Conservation (phyloP, 2,797 vertebrate species). For the Neomorphus geoffroyi region DNA sequence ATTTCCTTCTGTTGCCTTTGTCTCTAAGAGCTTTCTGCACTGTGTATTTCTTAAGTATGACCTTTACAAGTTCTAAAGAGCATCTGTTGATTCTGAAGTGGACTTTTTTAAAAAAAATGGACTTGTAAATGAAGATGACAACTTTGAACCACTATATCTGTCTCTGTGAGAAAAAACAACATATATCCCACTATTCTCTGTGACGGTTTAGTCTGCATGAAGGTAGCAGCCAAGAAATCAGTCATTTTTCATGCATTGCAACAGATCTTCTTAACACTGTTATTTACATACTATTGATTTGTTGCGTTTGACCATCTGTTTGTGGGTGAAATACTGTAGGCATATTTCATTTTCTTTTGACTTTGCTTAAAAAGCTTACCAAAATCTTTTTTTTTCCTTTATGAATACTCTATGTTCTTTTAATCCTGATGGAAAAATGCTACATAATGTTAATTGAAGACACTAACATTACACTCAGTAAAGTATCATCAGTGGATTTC, state of each 20-base stretch:
- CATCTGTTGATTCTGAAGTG: not conserved
- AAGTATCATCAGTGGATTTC: not conserved
- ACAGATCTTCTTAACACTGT: slow-evolving; percentile 46
- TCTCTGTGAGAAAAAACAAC: slow-evolving; percentile 26
- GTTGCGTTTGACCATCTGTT: slow-evolving; percentile 74
- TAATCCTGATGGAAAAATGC: not conserved
- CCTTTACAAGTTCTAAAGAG: not conserved
- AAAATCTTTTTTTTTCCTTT: not conserved
- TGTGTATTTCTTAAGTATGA: not conserved
- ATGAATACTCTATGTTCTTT: not conserved
- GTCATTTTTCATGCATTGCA: slow-evolving; percentile 53
- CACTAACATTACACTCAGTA: not conserved
- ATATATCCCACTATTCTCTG: slow-evolving; percentile 35
- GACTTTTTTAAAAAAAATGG: not conserved
- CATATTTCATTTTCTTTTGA: slow-evolving; percentile 41
- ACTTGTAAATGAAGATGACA: slow-evolving; percentile 39
- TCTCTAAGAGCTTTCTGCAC: not conserved
- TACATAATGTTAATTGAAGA: not conserved
- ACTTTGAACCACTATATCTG: slow-evolving; percentile 15
- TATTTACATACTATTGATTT: slow-evolving; percentile 76
- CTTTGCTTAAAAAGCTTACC: slow-evolving; percentile 52
- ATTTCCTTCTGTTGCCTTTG: not conserved
- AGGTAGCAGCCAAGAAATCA: slow-evolving; percentile 55
- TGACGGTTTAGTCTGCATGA: slow-evolving; percentile 19
- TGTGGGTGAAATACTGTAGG: slow-evolving; percentile 53